Base-by-base conservation (phyloP, 2,113 vertebrate genomes). In the Columbina picui region DNA sequence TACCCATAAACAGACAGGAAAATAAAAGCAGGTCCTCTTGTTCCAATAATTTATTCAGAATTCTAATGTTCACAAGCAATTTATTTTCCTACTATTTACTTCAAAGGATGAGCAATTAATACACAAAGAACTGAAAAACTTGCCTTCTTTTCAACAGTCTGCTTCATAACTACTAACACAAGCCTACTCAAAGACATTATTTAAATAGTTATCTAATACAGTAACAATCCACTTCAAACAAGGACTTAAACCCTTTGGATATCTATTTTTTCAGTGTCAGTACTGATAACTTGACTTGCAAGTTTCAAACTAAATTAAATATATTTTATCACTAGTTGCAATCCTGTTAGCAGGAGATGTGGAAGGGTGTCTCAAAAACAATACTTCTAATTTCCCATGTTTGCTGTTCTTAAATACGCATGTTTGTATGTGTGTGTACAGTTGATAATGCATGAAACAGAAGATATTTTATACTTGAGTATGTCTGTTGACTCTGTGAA, bases 241-340 rank as follows among this genome's bases (percentile, higher is more conserved):
- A 70, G 32, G 13, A 45, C 60, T 38, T 76, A 61, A 77, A 80
- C 7, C 26, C 57, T 56, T 34, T 1, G 6, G 59, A 34, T 59
- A 36, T 9, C 7, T 67, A 4, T n/a, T 50, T 82, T 69, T 56
- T 43, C 27, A 61, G 7, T 60, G 23, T 17, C 0, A 0, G 20
- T 55, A 70, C 27, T 68, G 75, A 79, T 43, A 12, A 60, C 14
- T 34, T 59, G 14, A 60, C 14, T 36, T 59, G 38, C 36, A 75
- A 52, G 65, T 86, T 90, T 91, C 30, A 39, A 89, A 30, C 41
- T 55, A 49, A 65, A 53, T 77, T 50, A 57, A 34, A 55, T 8
- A 26, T 16, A 47, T 57, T 36, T 59, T 43, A 85, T 18, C 49
- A 49, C 23, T 41, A 77, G 39, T 15, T 77, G 56, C 22, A 81